Base-by-base conservation (phyloP, 2,797 vertebrate species). In the Corythornis leucogaster region DNA sequence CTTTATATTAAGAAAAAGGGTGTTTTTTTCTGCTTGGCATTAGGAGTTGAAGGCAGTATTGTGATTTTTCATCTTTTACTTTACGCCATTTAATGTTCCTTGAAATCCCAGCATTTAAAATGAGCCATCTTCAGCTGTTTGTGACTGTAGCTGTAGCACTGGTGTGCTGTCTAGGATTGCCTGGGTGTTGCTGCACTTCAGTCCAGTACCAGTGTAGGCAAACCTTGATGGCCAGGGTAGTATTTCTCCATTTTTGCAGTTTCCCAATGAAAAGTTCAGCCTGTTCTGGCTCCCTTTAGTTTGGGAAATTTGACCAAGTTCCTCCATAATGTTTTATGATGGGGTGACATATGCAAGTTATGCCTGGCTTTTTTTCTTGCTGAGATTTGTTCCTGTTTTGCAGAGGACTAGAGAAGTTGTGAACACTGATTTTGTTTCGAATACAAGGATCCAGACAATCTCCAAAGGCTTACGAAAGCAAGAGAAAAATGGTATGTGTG, bases 341-440 rank as follows among this genome's bases (percentile, higher is more conserved):
- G 22, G 20, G 15, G 12, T 16, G 53, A 11, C 55, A 15, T 78
- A 1, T 62, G 24, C 17, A 62, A 54, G 19, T 77, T 62, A 69
- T 18, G 11, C 10, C 11, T 83, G 45, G 2, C 2, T 46, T 81
- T 75, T 85, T 78, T 70, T 30, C 59, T 86, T 76, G 26, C 74
- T 95, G 40, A 95, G 24, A 20, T 80, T 6, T 53, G 8, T 73
- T 90, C 43, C 13, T 95, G 17, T 96, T 76, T 90, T 97, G 26
- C 97, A 99, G 99, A 98, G 97, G 96, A 98, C 97, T 58, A 97
- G 68, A 92, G 98, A 99, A 61, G 96, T 98, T 90, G 75, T 95
- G 68, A 97, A 96, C 63, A 31, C 77, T 18, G 96, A 92, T 5
- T 85, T 67, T 14, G 57, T 79, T 66, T 53, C 77, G 15, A 96